Percentiles rank a stretch among this genome's conserved stretches.
These are phyloP conservation scores for Microchrysa polita DNA, from an alignment of 2,888 invertebrate genomes.

Conservation along the genomic window DNA sequence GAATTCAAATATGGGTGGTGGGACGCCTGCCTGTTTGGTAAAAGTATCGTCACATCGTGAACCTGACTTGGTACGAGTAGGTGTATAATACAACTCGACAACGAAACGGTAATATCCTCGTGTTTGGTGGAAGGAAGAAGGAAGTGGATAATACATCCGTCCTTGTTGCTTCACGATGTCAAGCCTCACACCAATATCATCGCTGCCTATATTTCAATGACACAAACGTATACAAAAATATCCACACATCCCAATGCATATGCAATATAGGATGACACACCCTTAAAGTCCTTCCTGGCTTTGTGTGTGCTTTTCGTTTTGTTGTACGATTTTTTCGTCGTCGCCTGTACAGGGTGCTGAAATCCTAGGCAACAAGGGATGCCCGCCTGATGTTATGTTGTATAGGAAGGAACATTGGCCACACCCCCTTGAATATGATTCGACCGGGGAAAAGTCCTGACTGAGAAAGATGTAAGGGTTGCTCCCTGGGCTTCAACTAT, in stretches of 20 bases:
- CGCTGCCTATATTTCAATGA: constrained; percentile 31
- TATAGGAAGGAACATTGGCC: constrained; percentile 43
- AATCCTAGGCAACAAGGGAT: constrained; percentile 48
- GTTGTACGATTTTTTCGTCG: constrained; percentile 25
- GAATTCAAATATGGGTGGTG: neutral
- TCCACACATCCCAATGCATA: constrained; percentile 32
- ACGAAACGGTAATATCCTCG: constrained; percentile 66
- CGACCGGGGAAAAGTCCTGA: constrained; percentile 50
- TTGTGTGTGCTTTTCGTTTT: constrained; percentile 35
- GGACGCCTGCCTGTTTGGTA: constrained; percentile 10
- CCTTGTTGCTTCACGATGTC: constrained; percentile 65
- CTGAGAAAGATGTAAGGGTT: constrained; percentile 54
- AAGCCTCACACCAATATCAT: constrained; percentile 56
- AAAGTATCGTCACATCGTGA: constrained; percentile 44
- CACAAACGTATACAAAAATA: constrained; percentile 20
- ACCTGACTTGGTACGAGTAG: constrained; percentile 48
- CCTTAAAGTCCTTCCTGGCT: constrained; percentile 42
- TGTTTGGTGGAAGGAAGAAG: constrained; percentile 67
- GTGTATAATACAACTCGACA: constrained; percentile 54
- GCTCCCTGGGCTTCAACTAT: neutral
- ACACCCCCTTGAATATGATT: constrained; percentile 50
- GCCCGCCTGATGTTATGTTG: constrained; percentile 23
- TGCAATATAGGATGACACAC: constrained; percentile 46
- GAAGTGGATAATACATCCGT: constrained; percentile 67
- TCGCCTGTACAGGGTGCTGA: constrained; percentile 43